Conservation (phyloP, 2,888 invertebrate species). For the Perithous albicinctus region DNA sequence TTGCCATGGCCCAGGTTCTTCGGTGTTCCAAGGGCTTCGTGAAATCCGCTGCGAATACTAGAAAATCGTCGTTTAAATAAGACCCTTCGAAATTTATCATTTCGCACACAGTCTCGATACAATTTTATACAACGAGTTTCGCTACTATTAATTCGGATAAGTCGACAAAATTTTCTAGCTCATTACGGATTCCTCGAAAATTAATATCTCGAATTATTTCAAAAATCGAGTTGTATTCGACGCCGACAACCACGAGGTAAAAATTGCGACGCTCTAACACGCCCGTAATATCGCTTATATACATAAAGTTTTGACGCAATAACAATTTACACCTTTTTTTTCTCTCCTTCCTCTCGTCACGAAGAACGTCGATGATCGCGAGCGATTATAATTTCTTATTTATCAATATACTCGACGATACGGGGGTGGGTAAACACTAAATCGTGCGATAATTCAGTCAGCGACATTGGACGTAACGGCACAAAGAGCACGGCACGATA, state of each 20-base stretch:
- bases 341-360: slow-evolving; percentile 45
- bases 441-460: slow-evolving; percentile 53
- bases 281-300: slow-evolving; percentile 66
- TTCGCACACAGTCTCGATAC: slow-evolving; percentile 18
- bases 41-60: slow-evolving; percentile 56
- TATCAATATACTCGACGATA: slow-evolving; percentile 41
- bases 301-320: slow-evolving; percentile 69
- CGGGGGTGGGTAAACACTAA: slow-evolving; percentile 33
- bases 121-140: slow-evolving; percentile 29
- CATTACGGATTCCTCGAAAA: slow-evolving; percentile 47
- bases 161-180: slow-evolving; percentile 44
- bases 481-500: slow-evolving; percentile 40
- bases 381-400: slow-evolving; percentile 50
- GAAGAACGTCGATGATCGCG: slow-evolving; percentile 60
- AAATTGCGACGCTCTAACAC: slow-evolving; percentile 60
- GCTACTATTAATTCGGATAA: slow-evolving; percentile 58
- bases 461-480: slow-evolving; percentile 44
- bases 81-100: slow-evolving; percentile 10
- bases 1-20: slow-evolving; percentile 62
- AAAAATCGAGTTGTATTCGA: slow-evolving; percentile 44
- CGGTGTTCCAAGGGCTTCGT: slow-evolving; percentile 49
- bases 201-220: too few species aligned
- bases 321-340: slow-evolving; percentile 65
- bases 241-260: slow-evolving; percentile 66
- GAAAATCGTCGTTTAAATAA: slow-evolving; percentile 30